Percentiles rank a stretch among this genome's conserved stretches.
Evolutionary conservation across 2,888 invertebrate species (phyloP).

Genomic region (Thyatira batis): DNA sequence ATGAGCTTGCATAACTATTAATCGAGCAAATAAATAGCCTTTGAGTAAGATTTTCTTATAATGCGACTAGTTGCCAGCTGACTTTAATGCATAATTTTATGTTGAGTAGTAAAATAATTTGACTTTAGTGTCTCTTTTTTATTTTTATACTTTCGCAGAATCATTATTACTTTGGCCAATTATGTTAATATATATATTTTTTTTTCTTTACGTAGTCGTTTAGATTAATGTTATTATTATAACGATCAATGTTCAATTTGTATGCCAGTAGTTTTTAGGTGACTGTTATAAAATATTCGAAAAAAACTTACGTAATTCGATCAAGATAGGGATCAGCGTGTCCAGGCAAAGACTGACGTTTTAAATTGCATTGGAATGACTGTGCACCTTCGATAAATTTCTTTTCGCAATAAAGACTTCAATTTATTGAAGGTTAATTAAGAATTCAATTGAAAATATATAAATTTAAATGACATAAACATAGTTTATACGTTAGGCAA

Average conservation of each 20-base stretch:
- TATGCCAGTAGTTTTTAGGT: not conserved
- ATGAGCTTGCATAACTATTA: constrained; percentile 33
- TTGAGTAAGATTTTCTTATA: not conserved
- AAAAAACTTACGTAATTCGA: constrained; percentile 56
- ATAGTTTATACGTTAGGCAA: not conserved
- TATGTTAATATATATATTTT: too few relatives aligned
- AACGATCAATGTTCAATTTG: too few relatives aligned
- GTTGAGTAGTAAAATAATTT: not conserved
- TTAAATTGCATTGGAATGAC: constrained; percentile 71
- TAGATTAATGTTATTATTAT: too few relatives aligned
- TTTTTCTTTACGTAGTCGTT: too few relatives aligned
- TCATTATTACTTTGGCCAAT: too few relatives aligned
- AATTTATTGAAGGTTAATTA: constrained; percentile 28
- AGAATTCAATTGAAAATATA: constrained; percentile 18
- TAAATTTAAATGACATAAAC: constrained; percentile 1
- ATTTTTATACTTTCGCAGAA: too few relatives aligned
- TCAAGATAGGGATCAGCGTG: constrained; percentile 57
- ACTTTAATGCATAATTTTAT: not conserved
- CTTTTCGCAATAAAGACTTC: constrained; percentile 59
- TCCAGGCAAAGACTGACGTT: constrained; percentile 50
- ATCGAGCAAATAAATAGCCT: not conserved
- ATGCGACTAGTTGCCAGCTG: too few relatives aligned
- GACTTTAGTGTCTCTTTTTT: too few relatives aligned
- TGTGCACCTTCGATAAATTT: constrained; percentile 51
- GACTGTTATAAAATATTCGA: constrained; percentile 17